phyloP scores from a whole-genome alignment of 2,797 vertebrate species.

The Manis javanica region DNA sequence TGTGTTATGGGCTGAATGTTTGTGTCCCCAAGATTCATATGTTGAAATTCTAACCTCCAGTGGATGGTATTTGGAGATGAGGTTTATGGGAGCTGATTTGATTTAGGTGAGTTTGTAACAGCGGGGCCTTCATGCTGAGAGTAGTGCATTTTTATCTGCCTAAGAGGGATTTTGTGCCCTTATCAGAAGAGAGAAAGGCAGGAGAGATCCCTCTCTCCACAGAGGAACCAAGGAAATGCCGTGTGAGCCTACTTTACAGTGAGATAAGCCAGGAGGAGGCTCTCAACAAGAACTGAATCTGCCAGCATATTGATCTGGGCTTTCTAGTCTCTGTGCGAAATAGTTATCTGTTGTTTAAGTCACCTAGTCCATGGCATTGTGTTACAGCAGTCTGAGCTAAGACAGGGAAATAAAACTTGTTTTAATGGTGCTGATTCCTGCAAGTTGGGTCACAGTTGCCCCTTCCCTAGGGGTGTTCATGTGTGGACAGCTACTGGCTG shows the following conservation, averaged over 20 bases:
- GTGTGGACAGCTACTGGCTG: not conserved
- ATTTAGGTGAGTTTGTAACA: not conserved
- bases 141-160: not conserved
- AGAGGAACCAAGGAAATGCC: not conserved
- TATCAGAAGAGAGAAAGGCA: not conserved
- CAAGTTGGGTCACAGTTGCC: not conserved
- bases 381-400: not conserved
- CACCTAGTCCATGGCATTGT: not conserved
- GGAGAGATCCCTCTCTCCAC: not conserved
- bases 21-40: not conserved
- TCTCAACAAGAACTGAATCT: not conserved
- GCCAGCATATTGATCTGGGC: not conserved
- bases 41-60: not conserved
- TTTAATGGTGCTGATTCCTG: not conserved
- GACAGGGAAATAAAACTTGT: not conserved
- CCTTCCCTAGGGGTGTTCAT: not conserved
- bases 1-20: not conserved
- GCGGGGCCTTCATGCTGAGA: not conserved
- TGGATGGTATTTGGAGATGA: not conserved
- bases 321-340: not conserved
- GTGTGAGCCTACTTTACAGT: not conserved
- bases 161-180: not conserved
- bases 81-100: not conserved
- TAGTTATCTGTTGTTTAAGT: not conserved
- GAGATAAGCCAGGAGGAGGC: not conserved